phyloP scores from a whole-genome alignment of 2,113 vertebrate species.

The Willisornis vidua region DNA sequence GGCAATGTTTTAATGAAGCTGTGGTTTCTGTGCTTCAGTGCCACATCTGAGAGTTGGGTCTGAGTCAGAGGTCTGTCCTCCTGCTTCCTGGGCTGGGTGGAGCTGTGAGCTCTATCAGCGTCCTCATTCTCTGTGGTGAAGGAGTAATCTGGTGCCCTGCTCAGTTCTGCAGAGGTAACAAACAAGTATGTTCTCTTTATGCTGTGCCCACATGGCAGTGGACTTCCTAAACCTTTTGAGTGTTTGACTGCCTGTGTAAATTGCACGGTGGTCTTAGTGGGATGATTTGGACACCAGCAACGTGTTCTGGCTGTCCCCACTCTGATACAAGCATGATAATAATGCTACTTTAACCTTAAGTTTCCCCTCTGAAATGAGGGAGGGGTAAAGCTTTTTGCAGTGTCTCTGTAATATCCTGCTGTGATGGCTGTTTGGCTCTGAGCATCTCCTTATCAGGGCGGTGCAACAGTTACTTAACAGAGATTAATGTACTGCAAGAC shows the following conservation, averaged over 20 bases:
- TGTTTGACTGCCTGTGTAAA: background rate
- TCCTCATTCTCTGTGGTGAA: background rate
- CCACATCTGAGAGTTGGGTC: conserved; percentile 42
- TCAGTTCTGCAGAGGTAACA: background rate
- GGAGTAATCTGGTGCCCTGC: background rate
- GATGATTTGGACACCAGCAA: background rate
- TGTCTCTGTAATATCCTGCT: background rate
- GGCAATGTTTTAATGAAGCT: conserved; percentile 30
- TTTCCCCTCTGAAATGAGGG: background rate
- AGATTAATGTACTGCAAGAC: background rate
- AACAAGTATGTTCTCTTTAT: background rate
- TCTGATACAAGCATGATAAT: background rate
- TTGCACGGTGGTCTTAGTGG: background rate
- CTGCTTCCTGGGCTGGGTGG: conserved; percentile 43
- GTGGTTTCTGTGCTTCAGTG: conserved; percentile 24
- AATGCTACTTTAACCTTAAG: background rate
- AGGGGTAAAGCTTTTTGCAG: background rate
- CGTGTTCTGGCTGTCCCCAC: rapidly evolving
- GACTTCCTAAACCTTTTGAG: background rate
- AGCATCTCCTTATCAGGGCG: background rate
- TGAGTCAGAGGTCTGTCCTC: conserved; percentile 38
- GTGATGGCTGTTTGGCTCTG: background rate
- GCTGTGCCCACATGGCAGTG: background rate
- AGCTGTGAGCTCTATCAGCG: background rate
- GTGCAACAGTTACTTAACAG: background rate